phyloP scores from a whole-genome alignment of 2,797 vertebrate genomes.

The Leptoclinus maculatus region DNA sequence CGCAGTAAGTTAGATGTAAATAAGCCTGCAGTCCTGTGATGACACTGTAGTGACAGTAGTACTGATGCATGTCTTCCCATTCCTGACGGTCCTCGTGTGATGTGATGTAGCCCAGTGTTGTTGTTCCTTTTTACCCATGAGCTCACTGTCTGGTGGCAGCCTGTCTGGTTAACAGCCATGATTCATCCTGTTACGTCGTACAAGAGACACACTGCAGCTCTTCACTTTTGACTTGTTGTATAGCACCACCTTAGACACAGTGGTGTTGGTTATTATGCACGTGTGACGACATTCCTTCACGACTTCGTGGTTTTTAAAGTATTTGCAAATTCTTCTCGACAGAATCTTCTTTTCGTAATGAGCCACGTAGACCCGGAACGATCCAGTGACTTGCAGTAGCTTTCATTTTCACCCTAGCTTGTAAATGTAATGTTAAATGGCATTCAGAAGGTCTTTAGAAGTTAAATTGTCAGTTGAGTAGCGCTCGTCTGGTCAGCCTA shows the following conservation, averaged over 20 bases:
- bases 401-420: background rate
- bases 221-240: background rate
- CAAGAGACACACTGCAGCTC: constrained; percentile 4
- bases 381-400: background rate
- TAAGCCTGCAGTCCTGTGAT: constrained; percentile 10
- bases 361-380: background rate
- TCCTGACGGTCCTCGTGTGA: background rate
- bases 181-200: constrained; percentile 41
- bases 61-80: background rate
- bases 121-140: constrained; percentile 45
- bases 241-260: no score
- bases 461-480: background rate
- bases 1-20: background rate
- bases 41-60: background rate
- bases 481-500: background rate
- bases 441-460: background rate
- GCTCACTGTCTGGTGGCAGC: constrained; percentile 52
- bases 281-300: background rate
- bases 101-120: background rate
- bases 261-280: background rate
- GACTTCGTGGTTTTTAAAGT: background rate
- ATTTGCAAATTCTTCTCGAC: background rate
- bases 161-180: constrained; percentile 38
- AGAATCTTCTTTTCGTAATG: background rate
- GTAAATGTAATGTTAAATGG: background rate